phyloP scores from a whole-genome alignment of 1,140 invertebrate genomes.

The Samia ricini region DNA sequence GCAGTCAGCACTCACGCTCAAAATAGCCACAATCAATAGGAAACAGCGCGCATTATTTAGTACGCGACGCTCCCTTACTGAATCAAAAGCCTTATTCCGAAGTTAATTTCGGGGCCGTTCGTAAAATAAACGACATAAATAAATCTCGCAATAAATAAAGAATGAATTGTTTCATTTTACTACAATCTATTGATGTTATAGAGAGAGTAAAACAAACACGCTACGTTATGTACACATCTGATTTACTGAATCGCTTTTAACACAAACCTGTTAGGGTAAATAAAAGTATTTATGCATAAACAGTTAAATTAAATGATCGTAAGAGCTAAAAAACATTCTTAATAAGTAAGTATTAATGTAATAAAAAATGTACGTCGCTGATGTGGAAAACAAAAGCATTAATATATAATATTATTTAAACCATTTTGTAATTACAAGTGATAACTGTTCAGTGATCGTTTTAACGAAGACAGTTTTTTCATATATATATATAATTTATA shows the following conservation, averaged over 20 bases:
- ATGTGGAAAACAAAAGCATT: too few species aligned
- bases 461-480: too few species aligned
- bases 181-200: not conserved
- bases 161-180: not conserved
- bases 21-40: conserved; percentile 58
- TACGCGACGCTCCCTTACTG: conserved; percentile 17
- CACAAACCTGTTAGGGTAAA: not conserved
- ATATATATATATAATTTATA: too few species aligned
- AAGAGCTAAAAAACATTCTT: not conserved
- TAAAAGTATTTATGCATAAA: not conserved
- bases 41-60: conserved; percentile 39
- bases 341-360: too few species aligned
- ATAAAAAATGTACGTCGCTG: too few species aligned
- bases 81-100: conserved; percentile 10
- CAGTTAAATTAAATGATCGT: not conserved
- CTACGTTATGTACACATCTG: not conserved
- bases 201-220: not conserved
- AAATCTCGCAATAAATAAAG: conserved; percentile 5
- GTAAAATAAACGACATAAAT: conserved; percentile 5
- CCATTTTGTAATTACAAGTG: too few species aligned
- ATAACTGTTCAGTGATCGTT: too few species aligned
- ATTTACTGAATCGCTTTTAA: not conserved
- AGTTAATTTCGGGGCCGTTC: conserved; percentile 9
- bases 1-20: conserved; percentile 25
- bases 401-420: too few species aligned